These are phyloP conservation scores for Macquaria australasica DNA, from an alignment of 2,113 vertebrate species.

Conservation along the genomic window DNA sequence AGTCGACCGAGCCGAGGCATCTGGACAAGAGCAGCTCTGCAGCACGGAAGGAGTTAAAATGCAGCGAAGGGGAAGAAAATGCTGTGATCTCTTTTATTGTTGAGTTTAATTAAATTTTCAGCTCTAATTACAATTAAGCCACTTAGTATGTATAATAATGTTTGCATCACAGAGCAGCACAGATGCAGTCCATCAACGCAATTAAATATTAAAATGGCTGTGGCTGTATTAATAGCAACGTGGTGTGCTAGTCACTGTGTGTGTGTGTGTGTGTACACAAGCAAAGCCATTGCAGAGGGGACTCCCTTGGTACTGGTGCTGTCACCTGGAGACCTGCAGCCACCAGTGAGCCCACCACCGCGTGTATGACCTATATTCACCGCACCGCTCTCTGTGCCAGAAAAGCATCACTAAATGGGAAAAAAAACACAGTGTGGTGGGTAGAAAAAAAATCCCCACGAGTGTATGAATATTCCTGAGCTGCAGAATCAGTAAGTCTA, in stretches of 20 bases:
- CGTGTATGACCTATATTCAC: constrained; percentile 86
- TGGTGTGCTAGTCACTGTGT: constrained; percentile 51
- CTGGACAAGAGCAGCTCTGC: constrained; percentile 19
- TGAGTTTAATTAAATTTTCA: constrained; percentile 89
- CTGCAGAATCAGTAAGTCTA: constrained; percentile 87
- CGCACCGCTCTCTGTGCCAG: constrained; percentile 66
- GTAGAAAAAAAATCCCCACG: constrained; percentile 70
- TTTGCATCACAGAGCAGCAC: constrained; percentile 90
- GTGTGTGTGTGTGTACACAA: constrained; percentile 39
- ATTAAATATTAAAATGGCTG: constrained; percentile 89
- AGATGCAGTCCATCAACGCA: constrained; percentile 88
- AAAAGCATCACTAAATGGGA: constrained; percentile 79
- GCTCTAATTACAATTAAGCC: constrained; percentile 90
- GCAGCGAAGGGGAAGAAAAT: constrained; percentile 52
- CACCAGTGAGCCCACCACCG: constrained; percentile 71
- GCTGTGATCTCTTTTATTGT: constrained; percentile 84
- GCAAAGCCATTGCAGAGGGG: constrained; percentile 63
- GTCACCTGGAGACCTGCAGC: constrained; percentile 79
- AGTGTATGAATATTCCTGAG: constrained; percentile 87
- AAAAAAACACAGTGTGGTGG: constrained; percentile 45
- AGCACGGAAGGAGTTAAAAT: constrained; percentile 63
- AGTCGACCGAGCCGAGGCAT: not conserved
- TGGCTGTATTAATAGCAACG: constrained; percentile 89
- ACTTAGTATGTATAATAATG: constrained; percentile 90
- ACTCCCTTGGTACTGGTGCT: constrained; percentile 68